phyloP scores from a whole-genome alignment of 2,113 vertebrate genomes.

The Bubo scandiacus region DNA sequence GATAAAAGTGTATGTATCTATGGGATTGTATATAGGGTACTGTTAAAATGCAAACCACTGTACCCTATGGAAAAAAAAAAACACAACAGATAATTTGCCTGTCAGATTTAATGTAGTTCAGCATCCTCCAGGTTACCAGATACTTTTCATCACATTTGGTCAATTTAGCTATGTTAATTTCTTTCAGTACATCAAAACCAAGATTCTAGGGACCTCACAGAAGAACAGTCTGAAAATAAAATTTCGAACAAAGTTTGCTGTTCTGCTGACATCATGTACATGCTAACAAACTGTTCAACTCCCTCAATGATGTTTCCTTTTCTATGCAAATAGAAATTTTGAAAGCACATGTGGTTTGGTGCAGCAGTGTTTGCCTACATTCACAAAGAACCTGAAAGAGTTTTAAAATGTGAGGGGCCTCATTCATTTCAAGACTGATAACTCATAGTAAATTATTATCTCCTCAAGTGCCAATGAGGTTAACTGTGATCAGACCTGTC shows the following conservation, averaged over 20 bases:
- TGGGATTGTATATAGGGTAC: not conserved
- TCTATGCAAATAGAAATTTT: not conserved
- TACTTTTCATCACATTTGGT: not conserved
- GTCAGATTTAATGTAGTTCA: not conserved
- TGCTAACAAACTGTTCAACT: not conserved
- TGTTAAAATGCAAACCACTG: not conserved
- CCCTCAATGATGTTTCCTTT: not conserved
- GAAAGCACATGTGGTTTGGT: fast-evolving
- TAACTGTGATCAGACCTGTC: not conserved
- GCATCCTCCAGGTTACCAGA: not conserved
- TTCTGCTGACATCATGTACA: not conserved
- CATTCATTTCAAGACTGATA: not conserved
- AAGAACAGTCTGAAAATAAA: not conserved
- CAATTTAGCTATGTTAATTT: not conserved
- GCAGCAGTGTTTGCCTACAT: not conserved
- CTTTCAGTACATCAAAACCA: not conserved
- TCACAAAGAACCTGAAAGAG: not conserved
- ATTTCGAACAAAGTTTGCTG: not conserved
- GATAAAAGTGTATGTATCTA: not conserved
- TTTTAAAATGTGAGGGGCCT: not conserved
- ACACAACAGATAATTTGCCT: not conserved
- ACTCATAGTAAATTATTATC: not conserved
- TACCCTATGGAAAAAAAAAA: not conserved
- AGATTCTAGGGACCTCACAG: not conserved
- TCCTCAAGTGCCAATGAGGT: not conserved